Percentiles rank a stretch among this genome's conserved stretches.
Conservation (phyloP, 1,140 invertebrate species). For the Laodelphax striatellus region DNA sequence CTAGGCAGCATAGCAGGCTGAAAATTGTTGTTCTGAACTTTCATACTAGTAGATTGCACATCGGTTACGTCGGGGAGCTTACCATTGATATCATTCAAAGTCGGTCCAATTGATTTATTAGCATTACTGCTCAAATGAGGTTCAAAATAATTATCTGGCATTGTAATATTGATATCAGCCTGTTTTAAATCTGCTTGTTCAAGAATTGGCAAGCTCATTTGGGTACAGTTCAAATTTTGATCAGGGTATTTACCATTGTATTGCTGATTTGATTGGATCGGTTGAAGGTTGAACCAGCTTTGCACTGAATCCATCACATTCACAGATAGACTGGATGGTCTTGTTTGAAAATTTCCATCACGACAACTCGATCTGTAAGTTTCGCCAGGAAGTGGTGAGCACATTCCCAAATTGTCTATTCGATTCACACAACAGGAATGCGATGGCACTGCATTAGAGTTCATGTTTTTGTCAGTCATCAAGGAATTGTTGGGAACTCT, state of each 20-base stretch:
- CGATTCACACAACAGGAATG: conserved; percentile 13
- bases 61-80: not conserved
- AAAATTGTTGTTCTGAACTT: conserved; percentile 1
- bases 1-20: conserved; percentile 1
- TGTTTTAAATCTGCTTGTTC: conserved; percentile 14
- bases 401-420: conserved; percentile 8
- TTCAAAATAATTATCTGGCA: conserved; percentile 11
- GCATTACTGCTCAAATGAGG: not conserved
- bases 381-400: conserved; percentile 8
- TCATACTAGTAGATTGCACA: not conserved
- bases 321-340: not conserved
- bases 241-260: conserved; percentile 5
- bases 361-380: not conserved
- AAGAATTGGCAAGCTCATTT: not conserved
- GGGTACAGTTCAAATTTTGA: conserved; percentile 8
- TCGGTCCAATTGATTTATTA: not conserved
- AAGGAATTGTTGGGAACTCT: conserved; percentile 6
- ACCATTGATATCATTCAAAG: not conserved
- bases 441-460: conserved; percentile 2
- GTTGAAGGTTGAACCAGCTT: conserved; percentile 11
- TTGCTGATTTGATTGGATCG: not conserved
- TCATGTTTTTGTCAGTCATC: conserved; percentile 11
- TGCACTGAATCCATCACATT: conserved; percentile 13
- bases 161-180: conserved; percentile 7
- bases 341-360: conserved; percentile 6